Evolutionary conservation across 2,888 invertebrate genomes (phyloP), one percentile per base, ranked within the genome.

Genomic region (Caenorhabditis sp.): DNA sequence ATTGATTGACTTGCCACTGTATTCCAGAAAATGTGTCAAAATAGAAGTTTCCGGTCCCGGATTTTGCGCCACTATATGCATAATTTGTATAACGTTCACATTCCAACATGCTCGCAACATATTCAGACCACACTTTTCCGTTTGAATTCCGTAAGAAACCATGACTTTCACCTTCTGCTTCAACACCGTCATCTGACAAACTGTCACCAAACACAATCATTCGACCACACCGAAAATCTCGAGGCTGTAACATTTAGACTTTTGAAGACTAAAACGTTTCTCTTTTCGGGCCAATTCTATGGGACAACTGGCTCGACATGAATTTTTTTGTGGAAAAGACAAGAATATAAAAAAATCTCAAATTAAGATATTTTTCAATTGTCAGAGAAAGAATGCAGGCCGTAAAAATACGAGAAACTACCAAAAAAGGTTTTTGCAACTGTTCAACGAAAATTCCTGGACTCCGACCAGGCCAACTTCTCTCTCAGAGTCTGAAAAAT

Each of bases 121-220:
- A 84, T 57, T 84, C 84, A 19, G 81, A 70, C 82, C 83, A 84
- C 1, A 83, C 82, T 58, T 79, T 80, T 6, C 84, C 84, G 62
- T 84, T 84, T 23, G 76, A 74, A 43, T 83, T 83, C 14, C 83
- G 51, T n/a, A 67, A 37, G 58, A 76, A 80, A 12, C 80, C 80
- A 23, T 80, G 76, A 51, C 70, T 70, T 51, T 76, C 78, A 17
- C 77, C 81, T 23, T 76, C 79, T 1, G 78, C 82, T 55, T 84
- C 84, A 0, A 81, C 80, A 23, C 84, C 84, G 31, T 84, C 83
- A 49, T 84, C 84, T 2, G 83, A 79, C 17, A 84, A 58, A 10
- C 81, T 81, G 66, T 84, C 83, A 0, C 84, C 84, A 62, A 84
- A 84, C 0, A 83, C 79, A 4, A 84, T 67, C 24, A 84, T 49